Evolutionary conservation across 2,113 vertebrate species (phyloP), one percentile per base, ranked within the genome.

Genomic region (Paedocypris sp.): DNA sequence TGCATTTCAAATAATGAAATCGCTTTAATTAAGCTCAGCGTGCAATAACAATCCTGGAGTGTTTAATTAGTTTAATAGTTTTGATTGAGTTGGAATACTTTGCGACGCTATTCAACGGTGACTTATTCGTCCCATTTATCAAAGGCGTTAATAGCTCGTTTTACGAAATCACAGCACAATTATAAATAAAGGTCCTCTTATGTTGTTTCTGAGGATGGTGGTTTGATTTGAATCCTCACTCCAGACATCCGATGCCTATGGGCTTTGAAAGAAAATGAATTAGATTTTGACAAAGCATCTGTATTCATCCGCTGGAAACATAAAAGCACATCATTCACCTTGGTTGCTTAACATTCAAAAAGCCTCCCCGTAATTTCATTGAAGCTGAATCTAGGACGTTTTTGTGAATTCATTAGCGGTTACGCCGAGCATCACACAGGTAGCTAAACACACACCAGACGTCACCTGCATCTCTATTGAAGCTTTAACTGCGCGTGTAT

Each of bases 31-130:
- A 58, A 58, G 39, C 38, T 20, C 54, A 58, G 54, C 54, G 15
- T 45, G 54, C 28, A 58, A 58, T 58, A 58, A 58, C 54, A 45
- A 15, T 58, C 39, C 31, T 42, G 6, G 26, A 58, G 54, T 43
- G 54, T 58, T 58, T 58, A 42, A 58, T 58, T 43, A 43, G 28
- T 58, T 58, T 58, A 58, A 58, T 58, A 58, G 39, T 43, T 58
- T 53, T 43, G 15, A 58, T 58, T 58, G 38, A 22, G 54, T 25
- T 56, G 23, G 26, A 56, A 28, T 56, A 29, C 52, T 29, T 41
- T 15, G 20, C 28, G 31, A 15, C 13, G n/a, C 4, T 52, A 29
- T 15, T 52, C 31, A 58, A 13, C 9, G 54, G 12, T 45, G 26
- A 58, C 42, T 58, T 43, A 58, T 31, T 43, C 43, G 6, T 32